A percentile compares a stretch with the other conserved stretches of the same genome.
These are phyloP conservation scores for Nothobranchius kuhntae DNA, from an alignment of 2,113 vertebrate genomes.

Conservation along the genomic window DNA sequence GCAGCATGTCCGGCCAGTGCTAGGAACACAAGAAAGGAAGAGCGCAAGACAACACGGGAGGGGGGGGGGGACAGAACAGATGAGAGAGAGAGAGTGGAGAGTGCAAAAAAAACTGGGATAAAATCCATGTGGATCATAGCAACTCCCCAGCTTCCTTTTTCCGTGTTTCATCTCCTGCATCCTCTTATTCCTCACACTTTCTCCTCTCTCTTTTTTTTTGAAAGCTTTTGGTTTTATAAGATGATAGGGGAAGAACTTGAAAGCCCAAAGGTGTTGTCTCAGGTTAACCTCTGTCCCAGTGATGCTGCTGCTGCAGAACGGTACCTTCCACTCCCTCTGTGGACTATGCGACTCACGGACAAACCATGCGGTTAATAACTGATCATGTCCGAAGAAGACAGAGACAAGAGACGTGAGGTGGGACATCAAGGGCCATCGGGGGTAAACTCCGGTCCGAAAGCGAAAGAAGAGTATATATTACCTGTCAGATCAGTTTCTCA, in stretches of 20 bases:
- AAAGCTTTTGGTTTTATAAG: slow-evolving; percentile 48
- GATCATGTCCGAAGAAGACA: slow-evolving; percentile 68
- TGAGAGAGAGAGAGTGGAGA: slow-evolving; percentile 62
- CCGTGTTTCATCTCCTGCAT: slow-evolving; percentile 58
- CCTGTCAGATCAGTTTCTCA: slow-evolving; percentile 85
- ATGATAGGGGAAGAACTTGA: slow-evolving; percentile 26
- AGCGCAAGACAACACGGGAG: slow-evolving; percentile 44
- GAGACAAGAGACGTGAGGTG: slow-evolving; percentile 48
- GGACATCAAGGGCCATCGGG: slow-evolving; percentile 74
- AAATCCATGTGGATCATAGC: slow-evolving; percentile 75
- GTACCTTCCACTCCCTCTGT: slow-evolving; percentile 73
- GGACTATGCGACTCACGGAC: slow-evolving; percentile 61
- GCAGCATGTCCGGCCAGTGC: slow-evolving; percentile 79
- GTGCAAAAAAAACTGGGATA: slow-evolving; percentile 55
- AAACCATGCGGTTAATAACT: slow-evolving; percentile 75
- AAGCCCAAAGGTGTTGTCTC: slow-evolving; percentile 61
- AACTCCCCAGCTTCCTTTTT: slow-evolving; percentile 73
- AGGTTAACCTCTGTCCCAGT: slow-evolving; percentile 74
- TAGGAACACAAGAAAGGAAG: slow-evolving; percentile 66
- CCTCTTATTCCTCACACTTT: slow-evolving; percentile 51
- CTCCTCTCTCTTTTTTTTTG: slow-evolving; percentile 16
- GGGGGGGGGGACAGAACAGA: slow-evolving; percentile 45
- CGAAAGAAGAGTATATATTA: slow-evolving; percentile 81
- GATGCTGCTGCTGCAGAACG: slow-evolving; percentile 63
- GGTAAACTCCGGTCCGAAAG: slow-evolving; percentile 73